Evolutionary conservation across 2,797 vertebrate species (phyloP).

Genomic region (Paguma larvata): DNA sequence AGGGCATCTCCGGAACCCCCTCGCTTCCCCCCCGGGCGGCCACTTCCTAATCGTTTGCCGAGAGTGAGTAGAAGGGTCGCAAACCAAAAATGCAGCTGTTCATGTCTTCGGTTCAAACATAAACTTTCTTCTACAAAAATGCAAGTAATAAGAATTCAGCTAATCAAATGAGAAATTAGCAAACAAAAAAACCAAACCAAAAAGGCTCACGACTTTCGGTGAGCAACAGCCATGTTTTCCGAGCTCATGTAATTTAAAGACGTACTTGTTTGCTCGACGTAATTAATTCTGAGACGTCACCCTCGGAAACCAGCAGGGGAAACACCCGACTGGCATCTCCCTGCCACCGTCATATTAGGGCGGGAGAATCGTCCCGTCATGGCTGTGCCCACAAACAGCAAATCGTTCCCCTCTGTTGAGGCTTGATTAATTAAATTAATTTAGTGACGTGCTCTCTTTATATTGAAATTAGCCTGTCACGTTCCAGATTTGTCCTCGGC

Average conservation of each 20-base stretch:
- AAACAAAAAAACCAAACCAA: neutral
- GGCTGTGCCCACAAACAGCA: neutral
- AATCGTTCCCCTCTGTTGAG: neutral
- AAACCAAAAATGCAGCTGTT: neutral
- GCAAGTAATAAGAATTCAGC: neutral
- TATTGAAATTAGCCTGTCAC: neutral
- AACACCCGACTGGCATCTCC: no score
- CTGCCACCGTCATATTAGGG: fast-evolving
- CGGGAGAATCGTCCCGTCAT: fast-evolving
- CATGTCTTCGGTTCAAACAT: neutral
- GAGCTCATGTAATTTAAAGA: neutral
- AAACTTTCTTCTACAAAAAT: neutral
- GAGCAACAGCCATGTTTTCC: neutral
- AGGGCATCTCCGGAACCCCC: neutral
- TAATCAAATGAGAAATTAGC: neutral
- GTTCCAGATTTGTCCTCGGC: fast-evolving
- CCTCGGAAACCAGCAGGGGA: neutral
- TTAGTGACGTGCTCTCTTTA: neutral
- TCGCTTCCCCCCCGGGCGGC: neutral
- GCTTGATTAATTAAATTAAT: neutral
- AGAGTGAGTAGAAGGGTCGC: neutral
- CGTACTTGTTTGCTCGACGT: no score
- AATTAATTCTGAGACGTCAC: neutral
- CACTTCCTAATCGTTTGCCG: no score
- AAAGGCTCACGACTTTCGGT: neutral